Conservation (phyloP, 2,113 vertebrate species). For the Sylvietta virens region DNA sequence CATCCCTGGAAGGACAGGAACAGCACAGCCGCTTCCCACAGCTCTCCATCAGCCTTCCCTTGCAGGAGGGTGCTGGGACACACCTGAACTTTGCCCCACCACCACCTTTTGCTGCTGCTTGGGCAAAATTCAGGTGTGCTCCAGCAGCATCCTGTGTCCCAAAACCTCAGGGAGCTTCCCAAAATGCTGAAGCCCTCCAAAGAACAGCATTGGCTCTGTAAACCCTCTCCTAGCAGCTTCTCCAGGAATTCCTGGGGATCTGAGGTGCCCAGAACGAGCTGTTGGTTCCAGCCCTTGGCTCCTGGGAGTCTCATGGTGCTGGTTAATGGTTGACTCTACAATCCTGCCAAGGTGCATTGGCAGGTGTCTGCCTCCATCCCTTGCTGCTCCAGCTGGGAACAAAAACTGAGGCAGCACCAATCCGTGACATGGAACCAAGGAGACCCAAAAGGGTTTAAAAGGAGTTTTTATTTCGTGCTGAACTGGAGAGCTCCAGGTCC, state of each 20-base stretch:
- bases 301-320: not conserved
- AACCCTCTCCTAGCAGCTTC: not conserved
- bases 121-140: not conserved
- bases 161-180: not conserved
- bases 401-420: rapidly evolving
- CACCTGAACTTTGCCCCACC: not conserved
- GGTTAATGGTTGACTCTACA: not conserved
- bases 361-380: not conserved
- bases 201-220: rapidly evolving
- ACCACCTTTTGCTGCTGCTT: not conserved
- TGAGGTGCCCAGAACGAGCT: not conserved
- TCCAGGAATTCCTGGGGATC: not conserved
- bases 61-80: not conserved
- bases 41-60: rapidly evolving
- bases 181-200: not conserved
- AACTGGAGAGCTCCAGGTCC: not conserved
- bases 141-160: rapidly evolving
- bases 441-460: not conserved
- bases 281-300: not conserved
- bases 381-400: not conserved
- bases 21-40: rapidly evolving
- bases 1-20: rapidly evolving
- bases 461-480: not conserved
- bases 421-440: rapidly evolving
- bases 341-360: not conserved